These are phyloP conservation scores for Dione juno DNA, from an alignment of 2,888 invertebrate species.

Conservation along the genomic window DNA sequence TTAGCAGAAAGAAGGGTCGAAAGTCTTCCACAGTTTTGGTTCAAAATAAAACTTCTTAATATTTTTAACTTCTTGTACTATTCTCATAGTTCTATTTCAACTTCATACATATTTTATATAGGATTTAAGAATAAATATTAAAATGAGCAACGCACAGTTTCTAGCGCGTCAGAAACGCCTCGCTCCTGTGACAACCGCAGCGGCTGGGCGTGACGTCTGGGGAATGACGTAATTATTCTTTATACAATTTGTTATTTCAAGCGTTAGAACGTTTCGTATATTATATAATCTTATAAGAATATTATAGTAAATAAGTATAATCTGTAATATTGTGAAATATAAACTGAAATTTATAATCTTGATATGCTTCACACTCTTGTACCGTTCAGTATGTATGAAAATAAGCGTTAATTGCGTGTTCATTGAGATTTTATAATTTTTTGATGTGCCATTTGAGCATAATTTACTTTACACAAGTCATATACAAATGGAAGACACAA, in stretches of 20 bases:
- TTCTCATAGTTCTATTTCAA: conserved; percentile 23
- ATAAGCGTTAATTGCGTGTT: too few species aligned
- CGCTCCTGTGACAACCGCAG: conserved; percentile 21
- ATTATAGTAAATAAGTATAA: neutral
- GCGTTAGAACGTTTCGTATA: neutral
- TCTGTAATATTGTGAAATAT: too few species aligned
- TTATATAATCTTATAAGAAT: neutral
- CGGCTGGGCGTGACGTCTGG: conserved; percentile 28
- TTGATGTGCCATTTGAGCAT: too few species aligned
- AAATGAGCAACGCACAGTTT: conserved; percentile 20
- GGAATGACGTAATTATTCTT: conserved; percentile 27
- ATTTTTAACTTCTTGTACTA: conserved; percentile 2
- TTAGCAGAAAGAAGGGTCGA: too few species aligned
- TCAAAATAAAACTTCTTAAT: conserved; percentile 1
- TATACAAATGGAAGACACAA: too few species aligned
- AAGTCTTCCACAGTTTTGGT: too few species aligned
- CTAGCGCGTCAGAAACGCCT: conserved; percentile 23
- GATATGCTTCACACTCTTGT: too few species aligned
- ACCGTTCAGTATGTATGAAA: too few species aligned
- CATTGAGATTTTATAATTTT: too few species aligned
- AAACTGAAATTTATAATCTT: too few species aligned
- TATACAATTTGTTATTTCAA: conserved; percentile 15
- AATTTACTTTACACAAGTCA: too few species aligned
- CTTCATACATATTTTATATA: conserved; percentile 22
- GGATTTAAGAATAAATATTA: conserved; percentile 28